Evolutionary conservation across 2,888 invertebrate species (phyloP).

Genomic region (Leptopterna dolabrata): DNA sequence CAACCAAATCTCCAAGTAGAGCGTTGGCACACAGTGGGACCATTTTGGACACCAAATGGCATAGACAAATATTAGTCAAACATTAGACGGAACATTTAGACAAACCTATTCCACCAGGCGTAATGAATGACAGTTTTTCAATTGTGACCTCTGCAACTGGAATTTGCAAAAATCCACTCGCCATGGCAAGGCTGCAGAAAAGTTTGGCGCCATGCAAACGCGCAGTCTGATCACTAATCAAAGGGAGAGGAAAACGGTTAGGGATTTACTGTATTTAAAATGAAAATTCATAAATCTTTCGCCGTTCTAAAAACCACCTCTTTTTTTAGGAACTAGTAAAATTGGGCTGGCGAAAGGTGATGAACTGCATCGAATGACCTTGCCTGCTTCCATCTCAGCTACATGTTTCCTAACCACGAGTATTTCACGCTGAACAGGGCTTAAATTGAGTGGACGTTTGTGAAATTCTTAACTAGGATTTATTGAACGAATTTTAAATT

Average conservation of each 20-base stretch:
- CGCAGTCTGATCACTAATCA: constrained; percentile 58
- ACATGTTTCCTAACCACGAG: constrained; percentile 27
- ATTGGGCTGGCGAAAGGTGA: constrained; percentile 50
- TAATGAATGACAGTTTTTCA: constrained; percentile 11
- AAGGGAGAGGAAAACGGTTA: constrained; percentile 35
- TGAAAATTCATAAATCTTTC: neutral
- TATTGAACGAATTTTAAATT: neutral
- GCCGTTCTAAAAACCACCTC: neutral
- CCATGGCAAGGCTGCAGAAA: constrained; percentile 63
- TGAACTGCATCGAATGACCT: constrained; percentile 19
- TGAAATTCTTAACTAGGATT: constrained; percentile 12
- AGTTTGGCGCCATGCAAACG: constrained; percentile 62
- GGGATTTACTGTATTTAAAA: constrained; percentile 14
- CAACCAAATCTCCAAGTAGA: constrained; percentile 63
- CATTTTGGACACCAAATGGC: constrained; percentile 62
- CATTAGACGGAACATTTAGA: no score
- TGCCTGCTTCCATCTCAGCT: neutral
- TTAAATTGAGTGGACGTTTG: neutral
- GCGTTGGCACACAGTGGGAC: constrained; percentile 64
- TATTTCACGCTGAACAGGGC: neutral
- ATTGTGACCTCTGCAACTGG: neutral
- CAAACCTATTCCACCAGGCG: neutral
- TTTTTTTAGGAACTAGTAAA: constrained; percentile 40
- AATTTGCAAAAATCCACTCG: constrained; percentile 25
- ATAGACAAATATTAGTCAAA: neutral